Percentiles rank a stretch among this genome's conserved stretches.
phyloP scores from a whole-genome alignment of 2,113 vertebrate genomes.

The Excalfactoria chinensis region DNA sequence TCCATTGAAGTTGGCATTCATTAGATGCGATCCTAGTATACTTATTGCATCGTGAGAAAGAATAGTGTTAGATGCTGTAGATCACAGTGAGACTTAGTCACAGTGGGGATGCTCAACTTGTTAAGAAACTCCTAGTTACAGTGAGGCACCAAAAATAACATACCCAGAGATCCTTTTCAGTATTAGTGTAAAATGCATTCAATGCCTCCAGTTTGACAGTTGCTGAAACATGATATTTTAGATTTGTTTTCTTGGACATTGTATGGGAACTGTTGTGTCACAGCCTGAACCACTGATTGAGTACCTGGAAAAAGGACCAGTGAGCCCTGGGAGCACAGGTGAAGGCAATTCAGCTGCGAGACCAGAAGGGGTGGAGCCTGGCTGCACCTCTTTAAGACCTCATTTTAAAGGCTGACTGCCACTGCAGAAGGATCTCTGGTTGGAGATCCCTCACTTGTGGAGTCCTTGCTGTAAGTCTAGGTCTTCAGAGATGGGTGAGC shows the following conservation, averaged over 20 bases:
- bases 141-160: not conserved
- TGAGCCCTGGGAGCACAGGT: too few species aligned
- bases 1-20: not conserved
- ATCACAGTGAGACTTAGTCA: not conserved
- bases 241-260: conserved; percentile 2
- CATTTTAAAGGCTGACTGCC: too few species aligned
- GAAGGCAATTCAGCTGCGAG: too few species aligned
- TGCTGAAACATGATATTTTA: conserved; percentile 20
- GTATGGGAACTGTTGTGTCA: too few species aligned
- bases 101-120: not conserved
- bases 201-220: not conserved
- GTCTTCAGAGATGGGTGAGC: too few species aligned
- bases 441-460: too few species aligned
- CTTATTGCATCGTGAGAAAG: not conserved
- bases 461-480: too few species aligned
- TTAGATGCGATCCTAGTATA: not conserved
- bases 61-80: not conserved
- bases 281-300: too few species aligned
- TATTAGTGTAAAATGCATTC: not conserved
- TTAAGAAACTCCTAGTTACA: not conserved
- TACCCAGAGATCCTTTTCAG: not conserved
- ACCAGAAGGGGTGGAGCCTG: too few species aligned
- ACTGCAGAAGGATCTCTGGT: too few species aligned
- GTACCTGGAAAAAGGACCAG: too few species aligned
- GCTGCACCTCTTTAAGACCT: too few species aligned